Percentiles rank a stretch among this genome's conserved stretches.
Conservation (phyloP, 2,113 vertebrate genomes). For the Butastur rufipennis region DNA sequence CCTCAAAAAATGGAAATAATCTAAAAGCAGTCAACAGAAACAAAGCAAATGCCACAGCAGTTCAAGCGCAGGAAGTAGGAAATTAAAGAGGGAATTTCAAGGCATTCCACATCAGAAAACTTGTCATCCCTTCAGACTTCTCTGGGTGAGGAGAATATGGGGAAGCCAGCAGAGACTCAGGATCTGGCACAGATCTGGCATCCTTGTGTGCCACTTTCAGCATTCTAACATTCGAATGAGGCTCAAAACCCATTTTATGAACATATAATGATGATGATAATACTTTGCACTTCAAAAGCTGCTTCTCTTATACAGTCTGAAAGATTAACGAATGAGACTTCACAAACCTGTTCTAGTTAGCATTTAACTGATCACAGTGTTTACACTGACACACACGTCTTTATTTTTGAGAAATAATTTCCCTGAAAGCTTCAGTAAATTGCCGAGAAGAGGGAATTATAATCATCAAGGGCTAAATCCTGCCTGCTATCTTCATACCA, state of each 20-base stretch:
- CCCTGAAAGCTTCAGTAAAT: constrained; percentile 30
- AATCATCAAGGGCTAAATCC: constrained; percentile 12
- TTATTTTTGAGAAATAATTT: constrained; percentile 33
- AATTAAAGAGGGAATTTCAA: background rate
- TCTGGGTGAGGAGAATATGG: background rate
- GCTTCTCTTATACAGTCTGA: constrained; percentile 7
- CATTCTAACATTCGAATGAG: background rate
- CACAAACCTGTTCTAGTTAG: constrained; percentile 58
- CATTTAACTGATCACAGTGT: constrained; percentile 64
- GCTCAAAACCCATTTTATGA: background rate
- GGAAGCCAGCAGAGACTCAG: background rate
- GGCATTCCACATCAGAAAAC: background rate
- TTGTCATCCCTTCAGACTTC: background rate
- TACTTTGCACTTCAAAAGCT: constrained; percentile 66
- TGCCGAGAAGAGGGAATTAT: background rate
- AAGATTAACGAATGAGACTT: constrained; percentile 58
- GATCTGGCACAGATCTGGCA: background rate
- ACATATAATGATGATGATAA: constrained; percentile 2
- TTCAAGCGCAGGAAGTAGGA: background rate
- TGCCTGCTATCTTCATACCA: background rate
- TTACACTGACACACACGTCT: constrained; percentile 41
- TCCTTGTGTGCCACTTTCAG: background rate
- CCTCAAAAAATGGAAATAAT: background rate
- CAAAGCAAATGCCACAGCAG: background rate
- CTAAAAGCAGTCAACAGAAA: background rate